Base-by-base conservation (phyloP, 2,113 vertebrate species). In the Enhydra lutris region DNA sequence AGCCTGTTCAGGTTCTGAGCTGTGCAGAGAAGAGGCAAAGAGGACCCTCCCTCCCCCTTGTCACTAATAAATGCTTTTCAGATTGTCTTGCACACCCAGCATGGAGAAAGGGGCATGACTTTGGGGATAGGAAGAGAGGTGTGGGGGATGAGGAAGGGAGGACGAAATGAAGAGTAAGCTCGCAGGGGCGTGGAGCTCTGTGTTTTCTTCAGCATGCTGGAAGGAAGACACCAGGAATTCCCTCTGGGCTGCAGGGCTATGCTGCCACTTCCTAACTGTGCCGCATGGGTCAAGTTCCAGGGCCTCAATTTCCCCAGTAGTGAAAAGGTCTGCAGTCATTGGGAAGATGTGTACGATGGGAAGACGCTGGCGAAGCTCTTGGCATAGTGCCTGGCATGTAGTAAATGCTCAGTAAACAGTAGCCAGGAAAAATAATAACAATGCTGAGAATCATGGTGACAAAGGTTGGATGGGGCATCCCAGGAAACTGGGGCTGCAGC, bases 11-110 rank as follows among this genome's bases (percentile, higher is more conserved):
- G 90, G 36, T 84, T 74, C 86, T 0, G 39, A 76, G n/a, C 50
- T 59, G 52, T 3, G 11, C 39, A 31, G 23, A 65, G 42, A 36
- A 73, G 61, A 87, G 42, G 74, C 67, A 42, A 55, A 88, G 93
- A 89, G 82, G 89, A 93, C 61, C 69, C 45, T 39, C 45, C 47
- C 42, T 26, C 61, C 31, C 59, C 63, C 73, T 92, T 93, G 94
- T 93, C 94, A 65, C 92, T 96, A 96, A 97, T 82, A 92, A 65
- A 85, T 47, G 94, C 96, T 96, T 97, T 94, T 94, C 92, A 63
- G 89, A 83, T 31, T 8, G 5, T 93, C 94, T 94, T 96, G 42
- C 94, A 80, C 73, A 73, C 47, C 59, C 42, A 52, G 90, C 80
- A 45, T 7, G 6, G 80, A 95, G 80, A 85, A 92, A 59, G 86